Conservation (phyloP, 2,888 invertebrate genomes). For the Drosophila borborema region DNA sequence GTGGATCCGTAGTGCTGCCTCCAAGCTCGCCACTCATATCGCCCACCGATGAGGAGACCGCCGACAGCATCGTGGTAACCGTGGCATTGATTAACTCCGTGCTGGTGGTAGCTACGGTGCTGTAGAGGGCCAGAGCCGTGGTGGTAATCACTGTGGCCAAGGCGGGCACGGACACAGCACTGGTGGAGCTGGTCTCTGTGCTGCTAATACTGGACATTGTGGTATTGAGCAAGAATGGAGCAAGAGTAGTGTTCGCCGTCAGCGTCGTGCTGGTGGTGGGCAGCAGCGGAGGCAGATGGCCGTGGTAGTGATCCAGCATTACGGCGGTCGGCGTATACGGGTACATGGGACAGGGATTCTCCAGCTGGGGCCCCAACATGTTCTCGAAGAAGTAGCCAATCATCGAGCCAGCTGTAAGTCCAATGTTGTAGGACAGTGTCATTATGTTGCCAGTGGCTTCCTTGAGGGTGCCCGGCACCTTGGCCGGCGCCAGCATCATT, state of each 20-base stretch:
- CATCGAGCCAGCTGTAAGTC: constrained; percentile 92
- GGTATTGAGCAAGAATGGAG: constrained; percentile 57
- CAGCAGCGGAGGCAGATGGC: constrained; percentile 57
- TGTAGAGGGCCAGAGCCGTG: constrained; percentile 71
- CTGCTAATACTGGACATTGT: constrained; percentile 50
- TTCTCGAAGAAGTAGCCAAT: constrained; percentile 92
- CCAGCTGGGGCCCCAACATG: constrained; percentile 87
- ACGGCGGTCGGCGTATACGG: constrained; percentile 79
- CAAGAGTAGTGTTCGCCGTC: constrained; percentile 42
- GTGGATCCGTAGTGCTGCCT: constrained; percentile 80
- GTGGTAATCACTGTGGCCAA: constrained; percentile 73
- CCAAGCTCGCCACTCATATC: constrained; percentile 66
- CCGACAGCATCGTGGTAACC: constrained; percentile 74
- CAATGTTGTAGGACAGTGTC: constrained; percentile 96
- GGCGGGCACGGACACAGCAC: constrained; percentile 44
- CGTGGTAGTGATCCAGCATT: constrained; percentile 72
- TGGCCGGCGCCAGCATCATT: constrained; percentile 95
- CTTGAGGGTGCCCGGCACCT: constrained; percentile 93
- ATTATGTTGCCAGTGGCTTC: constrained; percentile 98
- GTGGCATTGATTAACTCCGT: constrained; percentile 78
- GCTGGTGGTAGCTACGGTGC: constrained; percentile 70
- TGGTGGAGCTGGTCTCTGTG: constrained; percentile 60
- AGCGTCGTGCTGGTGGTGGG: constrained; percentile 51
- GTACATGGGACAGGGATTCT: constrained; percentile 85
- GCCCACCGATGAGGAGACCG: constrained; percentile 68